phyloP scores from a whole-genome alignment of 2,113 vertebrate genomes.

The Manacus vitellinus region DNA sequence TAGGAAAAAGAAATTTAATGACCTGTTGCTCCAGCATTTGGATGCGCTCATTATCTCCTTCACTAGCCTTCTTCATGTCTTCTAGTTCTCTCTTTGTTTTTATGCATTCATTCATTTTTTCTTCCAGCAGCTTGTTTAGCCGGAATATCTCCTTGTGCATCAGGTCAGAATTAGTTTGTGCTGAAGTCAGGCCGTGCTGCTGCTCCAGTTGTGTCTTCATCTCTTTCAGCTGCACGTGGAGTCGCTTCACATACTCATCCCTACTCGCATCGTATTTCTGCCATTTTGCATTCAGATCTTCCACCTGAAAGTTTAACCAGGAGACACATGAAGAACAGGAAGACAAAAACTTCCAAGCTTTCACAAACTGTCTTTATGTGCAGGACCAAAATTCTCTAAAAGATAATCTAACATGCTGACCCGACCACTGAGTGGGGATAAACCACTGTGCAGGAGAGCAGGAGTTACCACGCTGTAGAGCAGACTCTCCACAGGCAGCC shows the following conservation, averaged over 20 bases:
- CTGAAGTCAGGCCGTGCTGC: neutral
- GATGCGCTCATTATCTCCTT: slow-evolving; percentile 74
- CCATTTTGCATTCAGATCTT: slow-evolving; percentile 91
- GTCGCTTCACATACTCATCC: slow-evolving; percentile 86
- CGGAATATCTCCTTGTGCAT: slow-evolving; percentile 87
- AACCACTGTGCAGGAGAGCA: neutral
- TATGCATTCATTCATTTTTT: slow-evolving; percentile 77
- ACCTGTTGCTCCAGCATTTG: slow-evolving; percentile 96
- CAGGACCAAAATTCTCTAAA: neutral
- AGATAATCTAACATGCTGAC: neutral
- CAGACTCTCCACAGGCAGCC: neutral
- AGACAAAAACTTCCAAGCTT: neutral
- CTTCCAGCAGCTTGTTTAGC: slow-evolving; percentile 85
- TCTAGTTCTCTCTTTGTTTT: slow-evolving; percentile 71
- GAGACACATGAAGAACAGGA: neutral
- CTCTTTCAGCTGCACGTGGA: slow-evolving; percentile 83
- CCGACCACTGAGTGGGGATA: accelerated
- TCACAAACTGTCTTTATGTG: neutral
- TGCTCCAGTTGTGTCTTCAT: slow-evolving; percentile 28
- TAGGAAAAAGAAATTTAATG: neutral
- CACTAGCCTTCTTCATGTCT: slow-evolving; percentile 49
- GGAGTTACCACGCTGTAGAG: neutral
- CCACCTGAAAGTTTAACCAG: slow-evolving; percentile 78
- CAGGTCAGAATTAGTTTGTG: slow-evolving; percentile 49
- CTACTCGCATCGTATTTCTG: slow-evolving; percentile 91